Base-by-base conservation (phyloP, 2,888 invertebrate genomes). In the Dasypogon diadema region DNA sequence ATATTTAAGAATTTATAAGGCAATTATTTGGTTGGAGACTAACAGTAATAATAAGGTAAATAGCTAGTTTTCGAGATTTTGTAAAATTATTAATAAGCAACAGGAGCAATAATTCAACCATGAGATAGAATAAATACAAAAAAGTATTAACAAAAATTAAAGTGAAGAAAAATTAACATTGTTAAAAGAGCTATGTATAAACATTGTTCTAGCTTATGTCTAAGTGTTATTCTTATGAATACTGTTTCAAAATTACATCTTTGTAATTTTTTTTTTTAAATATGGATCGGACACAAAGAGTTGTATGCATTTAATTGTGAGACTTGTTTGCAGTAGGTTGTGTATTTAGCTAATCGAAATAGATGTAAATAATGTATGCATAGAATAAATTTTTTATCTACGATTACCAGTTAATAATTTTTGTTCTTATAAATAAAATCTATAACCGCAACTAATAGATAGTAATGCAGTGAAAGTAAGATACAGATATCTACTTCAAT, bases 271-370 rank as follows among this genome's bases (percentile, higher is more conserved):
- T 65, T 48, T 65, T n/a, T 65, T 21, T 65, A 46, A 65, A 22
- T 65, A 65, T 65, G 65, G 65, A 65, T 65, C 65, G 65, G 65
- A 65, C 65, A 48, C 16, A 16, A 21, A 51, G 51, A 42, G 42
- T 42, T 42, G 8, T 63, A 63, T n/a, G n/a, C 63, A 42, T 63
- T 16, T 42, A 63, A 16, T 63, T 63, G 42, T 48, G 48, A 12
- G 12, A 48, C 3, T 63, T 63, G 16, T 5, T 42, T 63, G 10
- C 24, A 30, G 16, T 8, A 60, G 34, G 30, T 60, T 30, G n/a
- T 18, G 18, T 34, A n/a, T 14, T 60, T 60, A 6, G 14, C 34
- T 60, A n/a, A 34, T 60, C 16, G 14, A 22, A 26, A 14, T 10
- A 55, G 26, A 55, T 55, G 24, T 24, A 24, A 2, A 1, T 55